Conservation (phyloP, 1,140 invertebrate species). For the Proales similis region DNA sequence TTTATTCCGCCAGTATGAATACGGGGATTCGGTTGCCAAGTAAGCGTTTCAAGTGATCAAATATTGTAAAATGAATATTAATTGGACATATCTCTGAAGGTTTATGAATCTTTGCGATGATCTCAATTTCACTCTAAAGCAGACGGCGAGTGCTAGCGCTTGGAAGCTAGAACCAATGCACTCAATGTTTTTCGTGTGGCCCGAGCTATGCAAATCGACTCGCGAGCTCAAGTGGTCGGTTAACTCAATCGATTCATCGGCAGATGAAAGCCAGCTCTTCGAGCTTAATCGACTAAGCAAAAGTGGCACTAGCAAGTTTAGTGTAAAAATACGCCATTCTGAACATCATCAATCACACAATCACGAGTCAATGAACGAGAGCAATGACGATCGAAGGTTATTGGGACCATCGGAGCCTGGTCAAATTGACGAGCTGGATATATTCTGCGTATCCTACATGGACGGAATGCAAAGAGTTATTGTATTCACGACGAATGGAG, state of each 20-base stretch:
- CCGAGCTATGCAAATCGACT: not conserved
- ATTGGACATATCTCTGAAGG: no score
- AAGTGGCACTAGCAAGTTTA: slow-evolving; percentile 19
- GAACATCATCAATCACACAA: not conserved
- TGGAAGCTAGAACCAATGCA: slow-evolving; percentile 24
- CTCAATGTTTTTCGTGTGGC: slow-evolving; percentile 29
- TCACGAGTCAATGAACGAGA: no score
- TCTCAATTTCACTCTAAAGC: slow-evolving; percentile 1
- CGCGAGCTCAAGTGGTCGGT: slow-evolving; percentile 15
- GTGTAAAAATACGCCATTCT: not conserved
- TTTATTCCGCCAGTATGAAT: slow-evolving; percentile 17
- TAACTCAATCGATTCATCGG: not conserved
- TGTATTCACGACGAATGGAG: slow-evolving; percentile 71
- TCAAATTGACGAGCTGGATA: slow-evolving; percentile 53
- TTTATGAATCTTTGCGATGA: slow-evolving; percentile 32
- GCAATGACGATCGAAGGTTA: not conserved
- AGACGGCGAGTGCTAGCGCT: not conserved
- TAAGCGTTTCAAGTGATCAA: no score
- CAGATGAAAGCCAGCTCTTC: no score
- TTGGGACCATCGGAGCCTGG: not conserved
- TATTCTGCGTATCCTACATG: slow-evolving; percentile 75
- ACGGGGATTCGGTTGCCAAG: slow-evolving; percentile 27
- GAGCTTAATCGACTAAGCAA: slow-evolving; percentile 30
- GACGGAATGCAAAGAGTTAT: slow-evolving; percentile 67
- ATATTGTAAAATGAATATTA: no score